Percentiles rank a stretch among this genome's conserved stretches.
Evolutionary conservation across 2,113 vertebrate genomes (phyloP).

Genomic region (Platichthys stellatus): DNA sequence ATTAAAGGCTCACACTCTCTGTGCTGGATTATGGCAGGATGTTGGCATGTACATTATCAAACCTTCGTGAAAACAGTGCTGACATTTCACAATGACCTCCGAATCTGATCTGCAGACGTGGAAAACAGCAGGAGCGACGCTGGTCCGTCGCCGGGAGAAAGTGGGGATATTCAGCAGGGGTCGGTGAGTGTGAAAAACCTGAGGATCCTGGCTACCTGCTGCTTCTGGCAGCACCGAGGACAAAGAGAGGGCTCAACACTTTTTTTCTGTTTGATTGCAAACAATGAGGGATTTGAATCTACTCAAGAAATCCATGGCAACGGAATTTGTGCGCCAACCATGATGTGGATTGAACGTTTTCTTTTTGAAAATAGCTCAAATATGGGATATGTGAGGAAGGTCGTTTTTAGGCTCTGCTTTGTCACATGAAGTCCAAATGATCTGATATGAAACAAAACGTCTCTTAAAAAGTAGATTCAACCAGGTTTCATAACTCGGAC

Average conservation of each 20-base stretch:
- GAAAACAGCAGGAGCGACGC: conserved; percentile 65
- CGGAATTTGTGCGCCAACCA: conserved; percentile 56
- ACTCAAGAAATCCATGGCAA: conserved; percentile 68
- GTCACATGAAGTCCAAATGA: conserved; percentile 24
- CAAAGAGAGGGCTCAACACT: conserved; percentile 62
- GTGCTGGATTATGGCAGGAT: conserved; percentile 43
- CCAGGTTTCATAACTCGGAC: conserved; percentile 5
- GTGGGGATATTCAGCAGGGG: conserved; percentile 42
- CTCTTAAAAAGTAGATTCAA: background rate
- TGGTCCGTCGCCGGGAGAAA: conserved; percentile 30
- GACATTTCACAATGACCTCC: conserved; percentile 60
- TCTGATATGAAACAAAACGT: conserved; percentile 4
- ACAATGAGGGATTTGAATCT: conserved; percentile 78
- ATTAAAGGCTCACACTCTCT: conserved; percentile 8
- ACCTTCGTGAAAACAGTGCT: conserved; percentile 35
- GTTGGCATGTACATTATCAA: conserved; percentile 21
- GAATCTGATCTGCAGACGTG: conserved; percentile 59
- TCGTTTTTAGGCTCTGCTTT: conserved; percentile 43
- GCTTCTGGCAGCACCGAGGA: conserved; percentile 66
- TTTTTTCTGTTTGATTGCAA: conserved; percentile 63
- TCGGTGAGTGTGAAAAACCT: conserved; percentile 61
- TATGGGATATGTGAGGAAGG: background rate
- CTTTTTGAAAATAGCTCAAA: conserved; percentile 16
- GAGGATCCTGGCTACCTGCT: conserved; percentile 80
- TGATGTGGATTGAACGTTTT: conserved; percentile 41